Evolutionary conservation across 1,140 invertebrate species (phyloP), one percentile per base, ranked within the genome.

Genomic region (Bactericera cockerelli): DNA sequence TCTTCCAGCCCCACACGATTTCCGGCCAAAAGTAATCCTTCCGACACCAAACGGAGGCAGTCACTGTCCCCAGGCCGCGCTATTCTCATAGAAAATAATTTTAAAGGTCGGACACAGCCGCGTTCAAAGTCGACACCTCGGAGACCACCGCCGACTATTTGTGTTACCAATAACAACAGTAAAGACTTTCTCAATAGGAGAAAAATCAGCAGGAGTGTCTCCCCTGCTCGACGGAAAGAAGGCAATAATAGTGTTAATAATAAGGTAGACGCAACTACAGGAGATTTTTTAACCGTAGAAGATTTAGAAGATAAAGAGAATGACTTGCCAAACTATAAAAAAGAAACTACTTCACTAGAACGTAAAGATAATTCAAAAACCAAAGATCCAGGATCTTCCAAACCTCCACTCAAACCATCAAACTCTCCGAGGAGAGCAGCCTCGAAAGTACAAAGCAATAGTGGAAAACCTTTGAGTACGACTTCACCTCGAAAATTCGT

Each of bases 371-470:
- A 4, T 13, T 31, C 13, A 31, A 13, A 31, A 4, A 49, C n/a
- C n/a, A 49, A 49, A 22, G 42, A 49, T 49, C 42, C 42, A 49
- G 22, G 22, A 49, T 49, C 42, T 49, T 49, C 42, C 42, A 49
- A 19, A 49, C n/a, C 42, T 4, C 22, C 42, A 10, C 22, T 16
- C 6, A 49, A 49, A 49, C 42, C n/a, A 49, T 6, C n/a, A 49
- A 49, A 49, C n/a, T 49, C 42, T 19, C 42, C 42, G 3, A 49
- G 19, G 22, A 49, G 19, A 49, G n/a, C 4, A 6, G 42, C n/a
- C 19, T 6, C 28, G 4, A 31, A 31, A 31, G 28, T 31, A 31
- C 28, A 31, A 31, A 31, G 13, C 28, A 31, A 31, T 31, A 13
- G 4, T 31, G 28, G 4, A n/a, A n/a, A n/a, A 31, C 4, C 28